phyloP scores from a whole-genome alignment of 2,113 vertebrate genomes.

The Etia nguti region DNA sequence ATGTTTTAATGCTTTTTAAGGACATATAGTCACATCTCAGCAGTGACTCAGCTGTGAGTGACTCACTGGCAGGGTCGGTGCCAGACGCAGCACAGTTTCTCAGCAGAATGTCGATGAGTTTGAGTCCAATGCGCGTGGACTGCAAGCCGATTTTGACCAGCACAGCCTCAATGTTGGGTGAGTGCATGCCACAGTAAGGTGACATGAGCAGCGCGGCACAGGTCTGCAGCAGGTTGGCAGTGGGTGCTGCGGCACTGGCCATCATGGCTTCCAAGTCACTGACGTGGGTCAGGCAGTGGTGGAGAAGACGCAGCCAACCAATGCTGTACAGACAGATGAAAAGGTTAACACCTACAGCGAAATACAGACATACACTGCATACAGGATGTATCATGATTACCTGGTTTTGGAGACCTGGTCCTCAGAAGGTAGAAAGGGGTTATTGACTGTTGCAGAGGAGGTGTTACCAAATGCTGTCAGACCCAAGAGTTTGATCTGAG shows the following conservation, averaged over 20 bases:
- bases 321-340: slow-evolving; percentile 74
- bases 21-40: background rate
- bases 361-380: background rate
- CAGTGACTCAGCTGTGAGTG: background rate
- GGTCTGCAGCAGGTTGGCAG: slow-evolving; percentile 94
- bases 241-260: slow-evolving; percentile 95
- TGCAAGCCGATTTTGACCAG: slow-evolving; percentile 97
- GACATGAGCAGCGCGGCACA: slow-evolving; percentile 97
- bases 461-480: slow-evolving; percentile 97
- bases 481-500: slow-evolving; percentile 94
- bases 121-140: slow-evolving; percentile 93
- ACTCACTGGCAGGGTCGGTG: slow-evolving; percentile 91
- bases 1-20: background rate
- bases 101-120: slow-evolving; percentile 95
- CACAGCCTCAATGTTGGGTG: slow-evolving; percentile 96
- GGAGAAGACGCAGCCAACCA: slow-evolving; percentile 93
- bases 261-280: slow-evolving; percentile 97
- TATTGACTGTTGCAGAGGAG: slow-evolving; percentile 96
- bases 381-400: slow-evolving; percentile 50
- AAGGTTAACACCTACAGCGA: background rate
- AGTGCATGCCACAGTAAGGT: slow-evolving; percentile 98
- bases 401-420: slow-evolving; percentile 99
- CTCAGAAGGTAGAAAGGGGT: slow-evolving; percentile 97
- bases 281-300: slow-evolving; percentile 97
- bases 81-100: slow-evolving; percentile 96